phyloP scores from a whole-genome alignment of 2,797 vertebrate genomes.

The Kryptopterus vitreolus region DNA sequence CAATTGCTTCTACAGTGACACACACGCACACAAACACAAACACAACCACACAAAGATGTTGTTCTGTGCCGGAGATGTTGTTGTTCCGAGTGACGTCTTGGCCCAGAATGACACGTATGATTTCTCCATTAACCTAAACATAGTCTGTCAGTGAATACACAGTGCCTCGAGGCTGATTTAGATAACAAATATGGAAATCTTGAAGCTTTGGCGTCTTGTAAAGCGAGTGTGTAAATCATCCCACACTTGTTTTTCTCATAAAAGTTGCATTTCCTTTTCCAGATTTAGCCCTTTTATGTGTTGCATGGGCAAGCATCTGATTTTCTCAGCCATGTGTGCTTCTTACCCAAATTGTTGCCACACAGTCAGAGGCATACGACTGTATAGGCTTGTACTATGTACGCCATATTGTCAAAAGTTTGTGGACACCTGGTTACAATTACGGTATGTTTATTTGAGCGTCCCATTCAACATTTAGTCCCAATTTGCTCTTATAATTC shows the following conservation, averaged over 20 bases:
- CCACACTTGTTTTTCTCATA: not conserved
- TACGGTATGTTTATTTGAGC: no score
- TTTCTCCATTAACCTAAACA: not conserved
- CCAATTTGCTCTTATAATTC: no score
- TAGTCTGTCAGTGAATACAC: not conserved
- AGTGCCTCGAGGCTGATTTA: conserved; percentile 1
- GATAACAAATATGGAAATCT: not conserved
- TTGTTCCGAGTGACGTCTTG: not conserved
- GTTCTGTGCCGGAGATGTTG: not conserved
- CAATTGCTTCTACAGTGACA: conserved; percentile 13
- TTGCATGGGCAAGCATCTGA: no score
- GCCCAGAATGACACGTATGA: not conserved
- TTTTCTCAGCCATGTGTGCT: no score
- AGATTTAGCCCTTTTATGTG: no score
- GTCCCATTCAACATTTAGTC: no score
- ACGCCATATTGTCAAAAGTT: no score
- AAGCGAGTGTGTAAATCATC: not conserved
- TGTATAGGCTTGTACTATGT: no score
- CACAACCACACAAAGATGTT: not conserved
- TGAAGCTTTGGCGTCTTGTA: not conserved
- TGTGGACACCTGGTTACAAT: no score
- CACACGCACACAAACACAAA: no score
- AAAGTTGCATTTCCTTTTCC: not conserved
- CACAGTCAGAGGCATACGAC: no score
- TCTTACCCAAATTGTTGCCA: no score